Conservation (phyloP, 1,140 invertebrate genomes). For the Camponotus pennsylvanicus region DNA sequence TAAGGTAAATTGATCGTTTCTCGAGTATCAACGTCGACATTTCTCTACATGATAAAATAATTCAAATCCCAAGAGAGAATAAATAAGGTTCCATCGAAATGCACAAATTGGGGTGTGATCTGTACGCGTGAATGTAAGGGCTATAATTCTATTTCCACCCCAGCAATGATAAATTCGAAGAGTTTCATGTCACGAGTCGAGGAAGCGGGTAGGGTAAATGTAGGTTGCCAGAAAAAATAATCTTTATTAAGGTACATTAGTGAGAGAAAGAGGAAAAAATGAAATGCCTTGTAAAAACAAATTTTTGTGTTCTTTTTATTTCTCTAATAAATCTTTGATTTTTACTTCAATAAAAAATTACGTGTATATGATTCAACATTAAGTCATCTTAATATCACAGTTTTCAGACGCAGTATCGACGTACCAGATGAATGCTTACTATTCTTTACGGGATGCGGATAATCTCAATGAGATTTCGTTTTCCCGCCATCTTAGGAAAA, state of each 20-base stretch:
- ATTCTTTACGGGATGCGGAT: conserved; percentile 36
- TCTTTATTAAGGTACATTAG: conserved; percentile 17
- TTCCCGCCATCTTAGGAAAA: conserved; percentile 45
- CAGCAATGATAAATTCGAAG: conserved; percentile 23
- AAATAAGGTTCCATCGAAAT: conserved; percentile 24
- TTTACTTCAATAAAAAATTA: neutral
- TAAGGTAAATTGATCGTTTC: conserved; percentile 20
- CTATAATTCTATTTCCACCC: conserved; percentile 47
- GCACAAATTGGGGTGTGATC: conserved; percentile 28
- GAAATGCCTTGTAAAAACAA: neutral
- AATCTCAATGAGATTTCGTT: conserved; percentile 59
- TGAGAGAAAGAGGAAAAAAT: neutral
- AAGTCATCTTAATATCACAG: neutral
- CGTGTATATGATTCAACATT: neutral
- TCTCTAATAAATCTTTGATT: neutral
- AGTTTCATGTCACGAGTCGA: conserved; percentile 19
- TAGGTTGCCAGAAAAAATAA: conserved; percentile 22
- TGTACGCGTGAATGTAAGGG: conserved; percentile 24
- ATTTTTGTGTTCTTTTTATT: neutral
- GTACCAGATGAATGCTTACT: conserved; percentile 12
- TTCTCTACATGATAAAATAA: conserved; percentile 22
- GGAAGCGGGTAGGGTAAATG: neutral
- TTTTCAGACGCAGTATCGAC: neutral
- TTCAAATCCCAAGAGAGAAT: conserved; percentile 35
- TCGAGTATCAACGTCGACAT: neutral